A percentile compares a stretch with the other conserved stretches of the same genome.
Evolutionary conservation across 2,113 vertebrate species (phyloP).

Genomic region (Gymnobelideus leadbeateri): DNA sequence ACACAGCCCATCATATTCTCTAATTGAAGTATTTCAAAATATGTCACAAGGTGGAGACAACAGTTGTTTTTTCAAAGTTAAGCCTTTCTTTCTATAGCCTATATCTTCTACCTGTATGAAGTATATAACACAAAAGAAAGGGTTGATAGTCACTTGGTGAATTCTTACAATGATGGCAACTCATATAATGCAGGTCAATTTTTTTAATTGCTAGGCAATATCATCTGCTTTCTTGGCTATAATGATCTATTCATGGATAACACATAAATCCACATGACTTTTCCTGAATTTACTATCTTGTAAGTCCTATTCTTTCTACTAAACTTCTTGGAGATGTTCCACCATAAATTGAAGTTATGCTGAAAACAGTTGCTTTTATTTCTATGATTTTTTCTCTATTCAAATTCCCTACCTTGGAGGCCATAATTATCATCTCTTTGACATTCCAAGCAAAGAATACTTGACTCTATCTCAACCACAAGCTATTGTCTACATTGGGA

Average conservation of each 20-base stretch:
- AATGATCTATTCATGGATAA: neutral
- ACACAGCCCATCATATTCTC: neutral
- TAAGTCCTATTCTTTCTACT: neutral
- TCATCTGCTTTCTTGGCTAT: neutral
- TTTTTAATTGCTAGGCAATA: neutral
- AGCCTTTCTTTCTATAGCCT: neutral
- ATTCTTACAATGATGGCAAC: neutral
- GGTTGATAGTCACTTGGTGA: neutral
- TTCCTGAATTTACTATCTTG: neutral
- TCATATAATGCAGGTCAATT: neutral
- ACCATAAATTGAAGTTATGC: neutral
- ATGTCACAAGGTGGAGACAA: neutral
- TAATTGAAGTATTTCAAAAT: slow-evolving; percentile 18
- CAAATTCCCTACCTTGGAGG: neutral
- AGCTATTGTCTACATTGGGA: neutral
- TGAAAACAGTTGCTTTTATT: neutral
- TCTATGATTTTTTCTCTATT: neutral
- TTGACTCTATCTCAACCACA: neutral
- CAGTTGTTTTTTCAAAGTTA: neutral
- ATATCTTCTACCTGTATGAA: neutral
- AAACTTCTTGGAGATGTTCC: neutral
- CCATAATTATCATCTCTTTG: neutral
- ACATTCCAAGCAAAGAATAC: neutral
- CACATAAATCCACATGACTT: neutral
- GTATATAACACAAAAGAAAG: neutral